Evolutionary conservation across 2,113 vertebrate species (phyloP), one percentile per base, ranked within the genome.

Genomic region (Crotophaga sulcirostris): DNA sequence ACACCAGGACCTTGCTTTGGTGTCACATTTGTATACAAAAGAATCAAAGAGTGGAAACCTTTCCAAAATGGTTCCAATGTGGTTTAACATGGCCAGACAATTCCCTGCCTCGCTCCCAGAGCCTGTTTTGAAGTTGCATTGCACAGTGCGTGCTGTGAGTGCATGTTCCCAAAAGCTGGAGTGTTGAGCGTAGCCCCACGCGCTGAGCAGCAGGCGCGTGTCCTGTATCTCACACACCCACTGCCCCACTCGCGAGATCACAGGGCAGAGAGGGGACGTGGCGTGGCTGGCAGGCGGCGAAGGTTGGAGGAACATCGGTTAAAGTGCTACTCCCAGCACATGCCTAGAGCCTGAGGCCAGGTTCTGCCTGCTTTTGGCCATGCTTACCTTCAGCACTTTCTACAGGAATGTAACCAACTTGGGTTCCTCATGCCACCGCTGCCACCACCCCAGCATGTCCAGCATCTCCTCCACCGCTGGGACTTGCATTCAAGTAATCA

Each of bases 1-100:
- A 95, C 94, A 95, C 77, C 96, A 95, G 83, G 92, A 94, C 83
- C 93, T 94, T 33, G 76, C 97, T 98, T 98, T 98, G 98, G 98
- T 97, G 96, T 97, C 91, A 94, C 94, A 94, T 96, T 96, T 96
- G 95, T 96, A 95, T 93, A 96, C n/a, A 29, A 97, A 93, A 96
- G 96, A 97, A 97, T 97, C 92, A 95, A 98, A 97, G 97, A 96
- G 73, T 84, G 69, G 8, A 96, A 79, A 87, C 60, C 95, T 96
- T 97, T 95, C 97, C 97, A 96, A 96, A 93, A 94, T 63, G 94
- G 86, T 97, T 92, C 89, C 93, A 92, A 54, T 85, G 90, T 86
- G 95, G 94, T 97, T 97, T 97, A 83, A 96, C 76, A 82, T 60
- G 33, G 1, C 68, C 81, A 94, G 84, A 90, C 62, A 42, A 69